phyloP scores from a whole-genome alignment of 2,797 vertebrate genomes.

The Chrosomus eos region DNA sequence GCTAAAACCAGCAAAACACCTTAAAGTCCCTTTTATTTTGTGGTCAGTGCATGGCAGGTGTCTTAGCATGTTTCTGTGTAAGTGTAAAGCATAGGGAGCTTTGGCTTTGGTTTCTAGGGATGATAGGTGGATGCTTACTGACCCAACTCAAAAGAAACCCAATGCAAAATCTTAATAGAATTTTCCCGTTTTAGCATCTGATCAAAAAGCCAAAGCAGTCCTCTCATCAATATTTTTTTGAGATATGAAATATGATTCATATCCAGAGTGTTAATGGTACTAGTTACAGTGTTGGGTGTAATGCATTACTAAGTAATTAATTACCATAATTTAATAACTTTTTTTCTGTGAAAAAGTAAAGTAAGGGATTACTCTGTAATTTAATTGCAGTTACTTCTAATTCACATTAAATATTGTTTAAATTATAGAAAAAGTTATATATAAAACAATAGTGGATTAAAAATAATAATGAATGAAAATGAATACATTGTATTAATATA shows the following conservation, averaged over 20 bases:
- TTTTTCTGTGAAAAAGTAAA: background rate
- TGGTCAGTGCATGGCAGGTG: too few species aligned
- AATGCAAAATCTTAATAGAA: background rate
- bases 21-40: background rate
- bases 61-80: background rate
- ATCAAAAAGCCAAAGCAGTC: background rate
- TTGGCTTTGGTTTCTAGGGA: background rate
- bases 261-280: background rate
- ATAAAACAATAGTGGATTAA: background rate
- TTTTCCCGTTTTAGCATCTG: background rate
- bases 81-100: background rate
- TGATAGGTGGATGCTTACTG: background rate
- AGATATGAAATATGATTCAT: background rate
- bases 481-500: too few species aligned
- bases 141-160: background rate
- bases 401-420: background rate
- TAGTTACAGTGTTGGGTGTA: background rate
- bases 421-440: background rate
- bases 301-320: too few species aligned
- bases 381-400: background rate
- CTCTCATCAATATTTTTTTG: background rate
- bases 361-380: background rate
- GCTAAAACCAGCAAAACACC: too few species aligned
- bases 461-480: too few species aligned
- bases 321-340: background rate